Base-by-base conservation (phyloP, 2,113 vertebrate genomes). In the Tursiops truncatus region DNA sequence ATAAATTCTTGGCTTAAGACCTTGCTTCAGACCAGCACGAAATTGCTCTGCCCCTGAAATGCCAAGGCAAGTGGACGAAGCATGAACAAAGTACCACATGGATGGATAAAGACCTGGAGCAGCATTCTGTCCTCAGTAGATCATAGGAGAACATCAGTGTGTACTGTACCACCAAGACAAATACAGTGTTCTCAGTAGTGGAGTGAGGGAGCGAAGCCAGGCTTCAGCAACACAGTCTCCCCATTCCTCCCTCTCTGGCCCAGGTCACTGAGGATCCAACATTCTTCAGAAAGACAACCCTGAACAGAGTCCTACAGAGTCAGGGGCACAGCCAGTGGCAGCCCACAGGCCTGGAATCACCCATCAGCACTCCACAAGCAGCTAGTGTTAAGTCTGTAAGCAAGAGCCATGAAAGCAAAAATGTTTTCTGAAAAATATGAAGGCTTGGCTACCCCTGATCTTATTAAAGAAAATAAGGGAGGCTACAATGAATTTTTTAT, bases 61-160 rank as follows among this genome's bases (percentile, higher is more conserved):
- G 67, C 85, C 85, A 96, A 83, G 65, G 70, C 67, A 95, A 95
- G 76, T 73, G 89, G 93, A 80, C 90, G 80, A 98, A 97, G 92
- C 94, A 94, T 44, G 77, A 98, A 96, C 83, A 89, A 98, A 97
- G 76, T 63, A 86, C 94, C 95, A 97, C 70, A 92, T n/a, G 0
- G 0, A 91, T 87, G 87, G 97, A 96, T 89, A 87, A 97, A 62
- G 97, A 74, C 91, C 44, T 50, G 91, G 11, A 94, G 85, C 95
- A 95, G 41, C 92, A 91, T 89, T 95, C 95, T 96, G 92, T 77
- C 92, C 76, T 94, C 84, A 74, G 81, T 56, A 91, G 96, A 93
- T 89, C 89, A 93, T 60, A 83, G 93, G 88, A 97, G 89, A 96
- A 89, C 95, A 97, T 85, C 50, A 33, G 53, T 63, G 73, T 89